Evolutionary conservation across 1,140 invertebrate species (phyloP), one percentile per base, ranked within the genome.

Genomic region (Drusus annulatus): DNA sequence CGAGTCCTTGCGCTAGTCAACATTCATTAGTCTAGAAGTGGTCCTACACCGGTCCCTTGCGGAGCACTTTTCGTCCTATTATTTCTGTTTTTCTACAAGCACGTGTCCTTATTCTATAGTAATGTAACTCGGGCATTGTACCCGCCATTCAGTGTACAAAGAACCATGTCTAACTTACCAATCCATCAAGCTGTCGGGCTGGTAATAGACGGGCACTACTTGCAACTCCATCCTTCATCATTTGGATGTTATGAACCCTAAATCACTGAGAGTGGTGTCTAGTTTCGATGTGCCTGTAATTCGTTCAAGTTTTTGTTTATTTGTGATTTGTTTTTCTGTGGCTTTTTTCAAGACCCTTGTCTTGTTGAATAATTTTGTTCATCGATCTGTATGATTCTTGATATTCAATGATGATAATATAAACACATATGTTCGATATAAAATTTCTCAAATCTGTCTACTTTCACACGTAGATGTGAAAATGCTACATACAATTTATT

Each of bases 171-270:
- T 69, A 51, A 31, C n/a, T 69, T 10, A 21, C 36, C 65, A 3
- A 69, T 69, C 36, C 65, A 69, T 69, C 31, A 69, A 69, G 65
- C 65, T 69, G 65, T 69, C 65, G n/a, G 10, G 62, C 62, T n/a
- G 36, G 36, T 45, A 45, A 45, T 45, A 21, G 60, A 23, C 54
- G 6, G 54, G 8, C n/a, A n/a, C 62, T 63, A 16, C 25, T 16
- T 21, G 21, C 25, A 25, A 25, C 6, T 10, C 4, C 19, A 51
- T 36, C 60, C 15, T 69, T 36, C 17, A 17, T 17, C 36, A 50
- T 50, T 69, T 69, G 36, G 65, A 50, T 69, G 28, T 50, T 45
- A 19, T 69, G 65, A 69, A 68, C 63, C 63, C 63, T 45, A 68
- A 68, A 69, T 69, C n/a, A 69, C 21, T n/a, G 36, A 69, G 31